phyloP scores from a whole-genome alignment of 2,113 vertebrate genomes.

The Oncorhynchus mykiss region DNA sequence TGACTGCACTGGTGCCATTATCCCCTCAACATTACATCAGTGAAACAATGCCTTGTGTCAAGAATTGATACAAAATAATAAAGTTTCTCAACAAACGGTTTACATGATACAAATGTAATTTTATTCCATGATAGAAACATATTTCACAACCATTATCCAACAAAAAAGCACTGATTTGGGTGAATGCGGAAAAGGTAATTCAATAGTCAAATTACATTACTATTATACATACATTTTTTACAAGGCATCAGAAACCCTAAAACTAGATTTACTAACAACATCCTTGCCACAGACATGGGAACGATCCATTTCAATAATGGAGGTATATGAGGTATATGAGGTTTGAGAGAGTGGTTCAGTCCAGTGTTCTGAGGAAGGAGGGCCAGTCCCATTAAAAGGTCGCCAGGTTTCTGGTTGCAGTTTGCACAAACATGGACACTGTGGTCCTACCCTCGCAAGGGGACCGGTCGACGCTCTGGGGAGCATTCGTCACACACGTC shows the following conservation, averaged over 20 bases:
- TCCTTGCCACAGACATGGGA: conserved; percentile 56
- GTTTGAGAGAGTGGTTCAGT: conserved; percentile 39
- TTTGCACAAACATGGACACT: conserved; percentile 91
- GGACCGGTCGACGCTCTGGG: conserved; percentile 85
- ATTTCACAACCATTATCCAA: conserved; percentile 49
- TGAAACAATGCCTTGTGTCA: conserved; percentile 50
- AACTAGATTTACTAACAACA: conserved; percentile 47
- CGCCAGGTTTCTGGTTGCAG: conserved; percentile 94
- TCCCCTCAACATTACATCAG: conserved; percentile 50
- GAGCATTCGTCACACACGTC: conserved; percentile 96
- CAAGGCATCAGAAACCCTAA: conserved; percentile 66
- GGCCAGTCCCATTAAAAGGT: conserved; percentile 85
- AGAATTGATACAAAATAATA: conserved; percentile 30
- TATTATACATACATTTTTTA: conserved; percentile 42
- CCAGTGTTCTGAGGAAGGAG: conserved; percentile 53
- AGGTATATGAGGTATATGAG: conserved; percentile 9
- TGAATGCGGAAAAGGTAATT: conserved; percentile 43
- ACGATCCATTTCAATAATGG: conserved; percentile 41
- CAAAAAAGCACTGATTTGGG: conserved; percentile 49
- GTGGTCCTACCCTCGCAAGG: conserved; percentile 97
- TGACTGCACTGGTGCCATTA: conserved; percentile 50
- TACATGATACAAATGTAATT: conserved; percentile 41
- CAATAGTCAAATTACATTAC: conserved; percentile 51
- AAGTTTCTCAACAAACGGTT: conserved; percentile 50
- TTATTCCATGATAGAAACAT: conserved; percentile 66